phyloP scores from a whole-genome alignment of 2,113 vertebrate species.

The Ifrita kowaldi region DNA sequence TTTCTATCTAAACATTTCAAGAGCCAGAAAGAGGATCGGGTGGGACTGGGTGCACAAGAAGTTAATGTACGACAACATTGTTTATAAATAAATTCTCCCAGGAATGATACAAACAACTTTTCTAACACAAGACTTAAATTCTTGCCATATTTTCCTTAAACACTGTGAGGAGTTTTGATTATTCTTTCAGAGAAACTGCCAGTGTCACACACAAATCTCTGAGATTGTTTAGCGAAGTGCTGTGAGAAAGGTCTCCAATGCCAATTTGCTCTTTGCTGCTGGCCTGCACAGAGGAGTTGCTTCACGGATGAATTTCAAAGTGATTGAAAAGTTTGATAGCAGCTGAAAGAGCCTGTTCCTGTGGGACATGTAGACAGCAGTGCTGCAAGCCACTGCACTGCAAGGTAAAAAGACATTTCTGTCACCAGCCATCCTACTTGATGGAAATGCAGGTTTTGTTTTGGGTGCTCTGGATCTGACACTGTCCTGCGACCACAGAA shows the following conservation, averaged over 20 bases:
- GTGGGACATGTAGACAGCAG: neutral
- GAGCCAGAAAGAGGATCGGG: neutral
- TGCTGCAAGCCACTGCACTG: neutral
- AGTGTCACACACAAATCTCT: neutral
- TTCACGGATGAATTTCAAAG: neutral
- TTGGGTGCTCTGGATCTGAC: neutral
- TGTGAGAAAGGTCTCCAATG: neutral
- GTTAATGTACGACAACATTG: neutral
- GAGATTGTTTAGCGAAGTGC: neutral
- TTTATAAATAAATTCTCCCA: slow-evolving; percentile 41
- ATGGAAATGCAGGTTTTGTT: neutral
- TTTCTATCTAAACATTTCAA: slow-evolving; percentile 9
- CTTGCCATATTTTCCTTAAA: slow-evolving; percentile 49
- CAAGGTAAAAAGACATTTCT: neutral
- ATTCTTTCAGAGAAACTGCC: neutral
- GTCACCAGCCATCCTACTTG: rapidly evolving
- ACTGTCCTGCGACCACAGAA: neutral
- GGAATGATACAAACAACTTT: slow-evolving; percentile 25
- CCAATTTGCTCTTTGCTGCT: neutral
- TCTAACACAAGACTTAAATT: slow-evolving; percentile 27
- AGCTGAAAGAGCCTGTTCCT: neutral
- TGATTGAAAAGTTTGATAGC: neutral
- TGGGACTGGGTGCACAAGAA: neutral
- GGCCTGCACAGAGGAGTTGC: neutral
- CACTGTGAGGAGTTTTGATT: neutral